Conservation (phyloP, 2,113 vertebrate genomes). For the Willisornis vidua region DNA sequence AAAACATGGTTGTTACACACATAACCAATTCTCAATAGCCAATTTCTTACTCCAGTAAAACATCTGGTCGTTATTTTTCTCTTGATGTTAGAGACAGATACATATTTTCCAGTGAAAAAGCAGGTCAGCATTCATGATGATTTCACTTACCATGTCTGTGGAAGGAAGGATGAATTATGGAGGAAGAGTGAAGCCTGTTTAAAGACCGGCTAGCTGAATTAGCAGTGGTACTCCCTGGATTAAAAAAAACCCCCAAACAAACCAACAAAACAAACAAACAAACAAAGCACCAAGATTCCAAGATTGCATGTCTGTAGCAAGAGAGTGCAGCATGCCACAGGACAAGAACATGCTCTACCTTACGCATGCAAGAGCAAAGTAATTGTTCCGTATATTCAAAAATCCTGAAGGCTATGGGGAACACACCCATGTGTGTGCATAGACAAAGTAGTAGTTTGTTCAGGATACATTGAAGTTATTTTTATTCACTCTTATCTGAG, state of each 20-base stretch:
- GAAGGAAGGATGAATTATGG: not conserved
- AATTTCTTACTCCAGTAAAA: not conserved
- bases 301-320: not conserved
- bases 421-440: too few species aligned
- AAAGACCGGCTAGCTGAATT: not conserved
- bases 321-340: not conserved
- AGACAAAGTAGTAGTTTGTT: not conserved
- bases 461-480: not conserved
- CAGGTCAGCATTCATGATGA: not conserved
- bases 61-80: not conserved
- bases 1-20: not conserved
- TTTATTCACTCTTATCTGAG: not conserved
- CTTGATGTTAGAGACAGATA: not conserved
- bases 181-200: not conserved
- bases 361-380: accelerated
- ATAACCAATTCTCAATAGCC: not conserved
- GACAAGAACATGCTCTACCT: not conserved
- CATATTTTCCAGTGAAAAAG: not conserved
- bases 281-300: too few species aligned
- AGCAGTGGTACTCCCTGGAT: not conserved
- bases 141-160: not conserved
- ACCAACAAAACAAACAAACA: not conserved
- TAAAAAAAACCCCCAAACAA: not conserved
- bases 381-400: not conserved
- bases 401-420: not conserved